Conservation (phyloP, 2,888 invertebrate genomes). For the Nesidiocoris tenuis region DNA sequence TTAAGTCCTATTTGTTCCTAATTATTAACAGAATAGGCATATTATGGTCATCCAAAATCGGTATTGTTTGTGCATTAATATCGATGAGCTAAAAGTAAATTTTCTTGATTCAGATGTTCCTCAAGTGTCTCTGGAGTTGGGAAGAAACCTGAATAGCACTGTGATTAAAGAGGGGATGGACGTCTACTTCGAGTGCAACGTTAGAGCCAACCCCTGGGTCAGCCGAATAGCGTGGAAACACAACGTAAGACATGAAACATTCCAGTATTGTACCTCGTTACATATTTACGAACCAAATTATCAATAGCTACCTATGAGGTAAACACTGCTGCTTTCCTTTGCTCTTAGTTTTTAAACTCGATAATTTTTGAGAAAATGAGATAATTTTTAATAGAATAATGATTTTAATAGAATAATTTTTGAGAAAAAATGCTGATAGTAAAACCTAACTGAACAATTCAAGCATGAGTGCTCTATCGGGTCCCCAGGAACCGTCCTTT, state of each 20-base stretch:
- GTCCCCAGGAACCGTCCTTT: too few species aligned
- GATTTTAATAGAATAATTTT: too few species aligned
- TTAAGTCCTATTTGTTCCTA: too few species aligned
- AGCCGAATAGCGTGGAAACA: slow-evolving; percentile 79
- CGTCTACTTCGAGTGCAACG: slow-evolving; percentile 77
- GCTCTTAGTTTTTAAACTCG: background rate
- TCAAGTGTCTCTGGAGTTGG: slow-evolving; percentile 67
- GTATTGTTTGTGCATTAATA: background rate
- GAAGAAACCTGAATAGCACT: slow-evolving; percentile 72
- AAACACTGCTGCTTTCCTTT: background rate
- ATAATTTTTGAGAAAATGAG: background rate
- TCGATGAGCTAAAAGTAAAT: too few species aligned
- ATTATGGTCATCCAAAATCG: too few species aligned
- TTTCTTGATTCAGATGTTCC: slow-evolving; percentile 71
- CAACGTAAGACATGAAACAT: slow-evolving; percentile 73
- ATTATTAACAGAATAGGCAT: too few species aligned
- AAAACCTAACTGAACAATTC: too few species aligned
- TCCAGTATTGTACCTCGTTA: too few species aligned
- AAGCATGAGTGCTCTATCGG: too few species aligned
- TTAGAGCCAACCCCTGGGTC: slow-evolving; percentile 72
- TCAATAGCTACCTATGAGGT: background rate
- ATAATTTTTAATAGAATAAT: background rate
- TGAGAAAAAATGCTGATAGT: too few species aligned
- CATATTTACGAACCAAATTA: background rate
- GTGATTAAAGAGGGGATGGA: slow-evolving; percentile 79